These are phyloP conservation scores for Zelostemma sp. DNA, from an alignment of 1,140 invertebrate species.

Conservation along the genomic window DNA sequence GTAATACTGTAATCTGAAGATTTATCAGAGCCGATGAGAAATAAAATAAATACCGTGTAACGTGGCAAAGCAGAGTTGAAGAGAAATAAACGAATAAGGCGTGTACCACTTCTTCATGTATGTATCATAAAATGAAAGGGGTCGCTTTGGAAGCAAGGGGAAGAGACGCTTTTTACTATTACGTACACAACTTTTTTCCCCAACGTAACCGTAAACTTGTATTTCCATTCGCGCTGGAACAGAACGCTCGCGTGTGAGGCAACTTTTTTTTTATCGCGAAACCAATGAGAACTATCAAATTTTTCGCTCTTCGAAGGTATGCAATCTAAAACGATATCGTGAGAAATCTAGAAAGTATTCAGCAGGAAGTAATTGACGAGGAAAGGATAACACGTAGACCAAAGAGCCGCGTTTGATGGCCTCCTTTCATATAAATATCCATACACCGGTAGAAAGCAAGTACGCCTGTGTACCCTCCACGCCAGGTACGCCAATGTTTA, in stretches of 20 bases:
- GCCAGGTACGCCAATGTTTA: not conserved
- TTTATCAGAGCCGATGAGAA: constrained; percentile 49
- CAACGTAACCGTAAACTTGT: not conserved
- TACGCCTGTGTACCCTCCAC: constrained; percentile 3
- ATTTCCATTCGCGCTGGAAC: not conserved
- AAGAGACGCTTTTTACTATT: not conserved
- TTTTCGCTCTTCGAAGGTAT: not conserved
- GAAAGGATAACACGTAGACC: constrained; percentile 47
- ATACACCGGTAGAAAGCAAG: constrained; percentile 41
- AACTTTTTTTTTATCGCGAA: not conserved
- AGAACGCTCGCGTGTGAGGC: no score
- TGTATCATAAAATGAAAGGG: constrained; percentile 41
- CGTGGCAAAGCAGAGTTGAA: constrained; percentile 40
- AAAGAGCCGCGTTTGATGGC: constrained; percentile 35
- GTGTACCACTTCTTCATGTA: constrained; percentile 31
- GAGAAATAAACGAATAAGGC: constrained; percentile 46
- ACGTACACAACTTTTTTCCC: no score
- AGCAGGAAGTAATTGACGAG: constrained; percentile 46
- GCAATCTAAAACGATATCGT: constrained; percentile 17
- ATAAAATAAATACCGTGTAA: constrained; percentile 47
- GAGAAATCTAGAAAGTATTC: constrained; percentile 37
- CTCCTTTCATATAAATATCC: constrained; percentile 41
- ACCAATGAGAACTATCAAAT: not conserved
- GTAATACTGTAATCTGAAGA: constrained; percentile 51
- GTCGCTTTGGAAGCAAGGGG: constrained; percentile 33